phyloP scores from a whole-genome alignment of 2,113 vertebrate species.

The Corythaeola cristata region DNA sequence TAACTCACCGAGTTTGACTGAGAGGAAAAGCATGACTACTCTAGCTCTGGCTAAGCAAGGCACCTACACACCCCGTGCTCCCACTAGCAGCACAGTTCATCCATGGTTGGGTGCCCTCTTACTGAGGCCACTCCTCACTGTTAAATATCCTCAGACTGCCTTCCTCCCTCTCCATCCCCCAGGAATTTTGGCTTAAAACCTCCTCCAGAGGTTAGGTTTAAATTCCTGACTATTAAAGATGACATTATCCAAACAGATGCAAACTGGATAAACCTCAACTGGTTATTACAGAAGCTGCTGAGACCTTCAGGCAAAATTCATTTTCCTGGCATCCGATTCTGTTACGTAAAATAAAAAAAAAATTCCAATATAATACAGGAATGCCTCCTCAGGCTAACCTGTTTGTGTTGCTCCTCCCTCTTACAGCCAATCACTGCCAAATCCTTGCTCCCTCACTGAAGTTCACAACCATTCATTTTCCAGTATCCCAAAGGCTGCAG shows the following conservation, averaged over 20 bases:
- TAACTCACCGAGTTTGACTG: neutral
- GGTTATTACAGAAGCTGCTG: neutral
- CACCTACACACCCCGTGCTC: rapidly evolving
- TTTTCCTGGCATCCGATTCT: neutral
- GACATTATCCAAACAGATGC: neutral
- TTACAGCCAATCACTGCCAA: neutral
- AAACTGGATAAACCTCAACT: neutral
- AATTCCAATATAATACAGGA: neutral
- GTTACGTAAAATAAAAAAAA: neutral
- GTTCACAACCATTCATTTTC: neutral
- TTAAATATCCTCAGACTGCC: neutral
- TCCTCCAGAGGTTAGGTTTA: neutral
- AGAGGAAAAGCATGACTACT: neutral
- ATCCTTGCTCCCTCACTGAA: rapidly evolving
- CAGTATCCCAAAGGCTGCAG: neutral
- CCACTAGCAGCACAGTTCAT: neutral
- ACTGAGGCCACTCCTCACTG: neutral
- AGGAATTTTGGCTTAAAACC: neutral
- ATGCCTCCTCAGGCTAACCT: neutral
- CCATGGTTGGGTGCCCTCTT: neutral
- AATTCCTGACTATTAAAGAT: neutral
- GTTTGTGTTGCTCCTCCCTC: neutral
- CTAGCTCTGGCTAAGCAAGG: neutral
- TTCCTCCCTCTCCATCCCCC: neutral
- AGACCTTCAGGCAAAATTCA: neutral